A percentile compares a stretch with the other conserved stretches of the same genome.
These are phyloP conservation scores for Calyptomena viridis DNA, from an alignment of 2,113 vertebrate species.

Conservation along the genomic window DNA sequence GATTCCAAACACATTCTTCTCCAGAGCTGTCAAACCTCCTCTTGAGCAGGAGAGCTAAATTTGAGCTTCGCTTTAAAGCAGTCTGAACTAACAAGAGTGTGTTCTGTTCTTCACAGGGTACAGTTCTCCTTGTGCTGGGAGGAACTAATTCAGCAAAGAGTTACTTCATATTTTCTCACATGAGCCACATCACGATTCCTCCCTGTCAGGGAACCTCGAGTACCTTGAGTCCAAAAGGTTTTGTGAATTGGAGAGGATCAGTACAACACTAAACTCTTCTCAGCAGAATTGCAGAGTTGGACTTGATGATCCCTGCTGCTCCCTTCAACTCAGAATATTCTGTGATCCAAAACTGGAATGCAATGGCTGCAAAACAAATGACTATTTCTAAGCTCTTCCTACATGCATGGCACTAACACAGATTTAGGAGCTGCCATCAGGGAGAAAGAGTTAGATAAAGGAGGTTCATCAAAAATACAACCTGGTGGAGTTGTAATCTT, in stretches of 20 bases:
- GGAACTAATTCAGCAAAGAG: neutral
- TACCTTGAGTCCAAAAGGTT: neutral
- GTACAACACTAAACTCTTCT: neutral
- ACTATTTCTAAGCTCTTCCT: neutral
- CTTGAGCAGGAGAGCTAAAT: neutral
- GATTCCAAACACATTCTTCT: neutral
- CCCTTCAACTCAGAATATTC: no score
- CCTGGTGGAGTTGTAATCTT: neutral
- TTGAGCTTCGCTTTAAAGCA: neutral
- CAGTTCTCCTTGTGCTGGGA: neutral
- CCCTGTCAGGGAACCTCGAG: accelerated
- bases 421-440: neutral
- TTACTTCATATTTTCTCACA: neutral
- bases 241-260: neutral
- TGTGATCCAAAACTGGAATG: neutral
- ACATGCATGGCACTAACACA: accelerated
- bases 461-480: neutral
- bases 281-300: neutral
- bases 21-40: neutral
- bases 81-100: neutral
- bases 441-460: neutral
- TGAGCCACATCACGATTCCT: neutral
- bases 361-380: neutral
- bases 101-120: neutral
- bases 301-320: no score